Conservation (phyloP, 2,888 invertebrate species). For the Galerucella nymphaeae region DNA sequence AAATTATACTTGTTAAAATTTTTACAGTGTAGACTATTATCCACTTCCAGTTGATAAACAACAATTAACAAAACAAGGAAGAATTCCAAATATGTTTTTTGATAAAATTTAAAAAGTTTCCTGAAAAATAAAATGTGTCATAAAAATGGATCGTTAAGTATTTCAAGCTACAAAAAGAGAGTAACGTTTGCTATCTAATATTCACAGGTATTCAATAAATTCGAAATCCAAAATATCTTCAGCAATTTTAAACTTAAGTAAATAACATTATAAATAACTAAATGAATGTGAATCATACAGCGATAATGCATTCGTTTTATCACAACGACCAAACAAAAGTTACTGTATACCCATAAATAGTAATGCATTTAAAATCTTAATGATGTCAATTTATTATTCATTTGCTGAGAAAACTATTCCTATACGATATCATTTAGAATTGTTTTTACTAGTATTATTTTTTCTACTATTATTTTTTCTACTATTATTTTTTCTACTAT, state of each 20-base stretch:
- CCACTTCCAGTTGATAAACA: too few species aligned
- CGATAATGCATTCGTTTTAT: background rate
- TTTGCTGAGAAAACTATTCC: background rate
- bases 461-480: background rate
- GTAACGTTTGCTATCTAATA: background rate
- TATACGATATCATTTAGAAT: background rate
- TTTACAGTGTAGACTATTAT: too few species aligned
- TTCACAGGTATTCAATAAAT: background rate
- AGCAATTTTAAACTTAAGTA: background rate
- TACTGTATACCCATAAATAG: background rate
- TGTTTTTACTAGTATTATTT: background rate
- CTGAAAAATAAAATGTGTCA: too few species aligned
- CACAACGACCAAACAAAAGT: background rate
- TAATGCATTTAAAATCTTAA: background rate
- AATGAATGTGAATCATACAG: slow-evolving; percentile 1
- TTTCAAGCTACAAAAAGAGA: too few species aligned
- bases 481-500: background rate
- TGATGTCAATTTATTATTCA: background rate
- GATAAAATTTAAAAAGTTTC: too few species aligned
- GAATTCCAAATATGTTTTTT: too few species aligned
- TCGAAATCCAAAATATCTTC: background rate
- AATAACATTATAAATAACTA: background rate
- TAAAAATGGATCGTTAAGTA: too few species aligned
- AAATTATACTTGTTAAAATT: too few species aligned
- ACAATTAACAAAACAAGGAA: too few species aligned